phyloP scores from a whole-genome alignment of 2,113 vertebrate species.

The Lontra canadensis region DNA sequence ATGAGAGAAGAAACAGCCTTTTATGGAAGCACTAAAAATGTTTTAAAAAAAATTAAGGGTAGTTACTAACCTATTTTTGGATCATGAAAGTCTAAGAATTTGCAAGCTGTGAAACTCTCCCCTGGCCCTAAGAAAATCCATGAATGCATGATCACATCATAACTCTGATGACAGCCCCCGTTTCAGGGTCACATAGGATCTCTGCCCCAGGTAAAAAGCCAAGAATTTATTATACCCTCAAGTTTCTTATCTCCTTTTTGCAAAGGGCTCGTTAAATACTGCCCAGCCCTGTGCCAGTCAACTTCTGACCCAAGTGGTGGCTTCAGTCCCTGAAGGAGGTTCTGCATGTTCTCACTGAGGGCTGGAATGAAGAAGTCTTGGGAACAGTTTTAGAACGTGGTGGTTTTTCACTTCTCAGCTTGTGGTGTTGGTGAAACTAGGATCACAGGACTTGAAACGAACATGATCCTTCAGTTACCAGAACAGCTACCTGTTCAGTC shows the following conservation, averaged over 20 bases:
- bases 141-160: neutral
- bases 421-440: neutral
- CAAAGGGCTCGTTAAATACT: too few relatives aligned
- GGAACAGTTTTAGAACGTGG: neutral
- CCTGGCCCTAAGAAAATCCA: neutral
- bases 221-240: neutral
- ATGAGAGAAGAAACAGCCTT: slow-evolving; percentile 57
- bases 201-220: neutral
- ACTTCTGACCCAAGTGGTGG: neutral
- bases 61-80: slow-evolving; percentile 40
- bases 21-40: slow-evolving; percentile 57
- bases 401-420: neutral
- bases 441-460: neutral
- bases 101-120: neutral
- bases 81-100: slow-evolving; percentile 27
- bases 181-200: neutral
- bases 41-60: neutral
- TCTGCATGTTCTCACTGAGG: neutral
- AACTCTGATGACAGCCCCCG: neutral
- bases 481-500: neutral
- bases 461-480: neutral
- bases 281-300: neutral
- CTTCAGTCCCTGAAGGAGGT: neutral
- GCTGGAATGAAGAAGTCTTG: neutral
- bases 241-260: neutral